phyloP scores from a whole-genome alignment of 1,140 invertebrate genomes.

The Coelopa frigida region DNA sequence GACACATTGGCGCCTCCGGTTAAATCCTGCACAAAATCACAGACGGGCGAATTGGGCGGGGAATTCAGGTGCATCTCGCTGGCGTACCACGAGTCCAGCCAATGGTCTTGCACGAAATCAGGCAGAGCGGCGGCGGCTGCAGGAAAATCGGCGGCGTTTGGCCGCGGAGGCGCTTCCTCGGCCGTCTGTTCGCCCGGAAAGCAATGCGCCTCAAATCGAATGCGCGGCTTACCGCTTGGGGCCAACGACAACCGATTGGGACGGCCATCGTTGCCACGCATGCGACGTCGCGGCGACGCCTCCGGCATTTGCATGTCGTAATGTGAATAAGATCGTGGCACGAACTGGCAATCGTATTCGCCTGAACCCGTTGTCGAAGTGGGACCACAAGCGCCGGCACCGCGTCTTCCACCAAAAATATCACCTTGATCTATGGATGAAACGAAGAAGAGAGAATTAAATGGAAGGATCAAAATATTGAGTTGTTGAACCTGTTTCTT shows the following conservation, averaged over 20 bases:
- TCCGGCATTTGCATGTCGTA: conserved; percentile 34
- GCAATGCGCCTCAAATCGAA: neutral
- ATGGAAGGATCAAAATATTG: neutral
- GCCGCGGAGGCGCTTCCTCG: neutral
- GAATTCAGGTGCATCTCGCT: conserved; percentile 35
- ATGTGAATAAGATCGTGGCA: conserved; percentile 40
- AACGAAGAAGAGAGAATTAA: neutral
- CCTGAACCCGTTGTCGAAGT: conserved; percentile 17
- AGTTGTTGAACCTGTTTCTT: neutral
- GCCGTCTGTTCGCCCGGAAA: neutral
- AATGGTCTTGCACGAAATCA: conserved; percentile 56
- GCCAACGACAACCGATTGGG: conserved; percentile 29
- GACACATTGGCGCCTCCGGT: conserved; percentile 16
- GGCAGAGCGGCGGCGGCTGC: conserved; percentile 45
- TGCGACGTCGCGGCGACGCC: conserved; percentile 19
- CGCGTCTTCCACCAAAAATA: conserved; percentile 7
- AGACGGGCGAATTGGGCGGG: conserved; percentile 34
- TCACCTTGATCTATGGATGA: neutral
- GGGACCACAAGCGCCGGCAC: conserved; percentile 15
- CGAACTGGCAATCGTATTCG: conserved; percentile 19
- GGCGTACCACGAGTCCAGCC: conserved; percentile 50
- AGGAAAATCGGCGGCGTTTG: conserved; percentile 16
- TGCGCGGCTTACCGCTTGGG: conserved; percentile 2
- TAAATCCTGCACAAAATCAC: conserved; percentile 36
- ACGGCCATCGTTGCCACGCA: conserved; percentile 17